phyloP scores from a whole-genome alignment of 2,113 vertebrate species.

The Edolisoma coerulescens region DNA sequence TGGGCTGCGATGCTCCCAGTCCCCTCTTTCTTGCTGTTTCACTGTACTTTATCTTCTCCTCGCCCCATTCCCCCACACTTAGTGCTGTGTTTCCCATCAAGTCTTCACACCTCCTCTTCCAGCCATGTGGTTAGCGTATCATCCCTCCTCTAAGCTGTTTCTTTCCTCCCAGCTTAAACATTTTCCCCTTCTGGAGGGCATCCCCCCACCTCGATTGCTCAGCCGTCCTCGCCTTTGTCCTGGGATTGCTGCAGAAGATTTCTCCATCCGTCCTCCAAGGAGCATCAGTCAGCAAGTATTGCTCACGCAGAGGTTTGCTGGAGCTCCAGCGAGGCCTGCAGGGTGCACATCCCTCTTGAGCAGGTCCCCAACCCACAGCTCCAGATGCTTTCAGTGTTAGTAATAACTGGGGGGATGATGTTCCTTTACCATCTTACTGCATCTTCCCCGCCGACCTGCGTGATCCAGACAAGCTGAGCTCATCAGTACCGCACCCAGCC shows the following conservation, averaged over 20 bases:
- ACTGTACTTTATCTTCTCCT: background rate
- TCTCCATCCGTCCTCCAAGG: background rate
- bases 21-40: background rate
- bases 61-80: background rate
- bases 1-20: background rate
- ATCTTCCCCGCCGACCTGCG: background rate
- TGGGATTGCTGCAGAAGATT: background rate
- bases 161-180: background rate
- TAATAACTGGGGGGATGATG: background rate
- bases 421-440: background rate
- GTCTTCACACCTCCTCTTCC: slow-evolving; percentile 12
- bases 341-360: background rate
- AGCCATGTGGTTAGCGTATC: background rate
- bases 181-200: background rate
- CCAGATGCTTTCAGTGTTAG: background rate
- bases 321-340: background rate
- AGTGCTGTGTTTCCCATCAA: background rate
- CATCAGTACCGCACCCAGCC: background rate
- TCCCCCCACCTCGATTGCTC: background rate
- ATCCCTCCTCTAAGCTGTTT: background rate
- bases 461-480: background rate
- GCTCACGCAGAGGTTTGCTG: background rate
- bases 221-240: background rate
- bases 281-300: background rate
- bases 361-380: background rate